Base-by-base conservation (phyloP, 2,113 vertebrate species). In the Odobenus rosmarus region DNA sequence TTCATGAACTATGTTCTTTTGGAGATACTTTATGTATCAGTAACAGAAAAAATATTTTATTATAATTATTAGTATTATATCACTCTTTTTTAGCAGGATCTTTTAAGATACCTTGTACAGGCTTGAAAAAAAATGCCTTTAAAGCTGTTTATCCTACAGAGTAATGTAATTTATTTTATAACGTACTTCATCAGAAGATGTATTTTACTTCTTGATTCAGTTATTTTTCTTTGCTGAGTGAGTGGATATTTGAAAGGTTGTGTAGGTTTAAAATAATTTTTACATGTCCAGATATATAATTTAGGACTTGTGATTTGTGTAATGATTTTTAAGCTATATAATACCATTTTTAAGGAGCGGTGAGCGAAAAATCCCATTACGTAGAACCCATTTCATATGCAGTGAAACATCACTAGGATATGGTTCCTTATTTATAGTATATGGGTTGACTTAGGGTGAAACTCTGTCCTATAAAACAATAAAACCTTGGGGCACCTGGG, bases 391-490 rank as follows among this genome's bases (percentile, higher is more conserved):
- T 67, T 93, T 76, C 62, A 23, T 76, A 46, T 84, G 16, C 18
- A 31, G 2, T 28, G 42, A 76, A 69, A 90, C 14, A 6, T 85
- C 55, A 71, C 19, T 81, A 88, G 77, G 31, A 55, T 92, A 46
- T 53, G 18, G 84, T 88, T 97, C 71, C 69, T 94, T 89, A 71
- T 90, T 90, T 93, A 81, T n/a, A 84, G 18, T 69, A 49, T 46
- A 7, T 82, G 55, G 31, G 42, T 72, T 95, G 67, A 23, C 36
- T 21, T 53, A 36, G 26, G 57, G 53, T 95, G 57, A 79, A 90
- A 95, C 46, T 61, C 72, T 86, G 23, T 59, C 61, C 88, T 93
- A 11, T 86, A 83, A 96, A 96, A 59, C 59, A 95, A 61, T 96
- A 92, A 96, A 96, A 69, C 79, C 76, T 69, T 96, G 55, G 39